Conservation (phyloP, 37 sponge, comb jelly and placozoan species). For the Beroe ovata region DNA sequence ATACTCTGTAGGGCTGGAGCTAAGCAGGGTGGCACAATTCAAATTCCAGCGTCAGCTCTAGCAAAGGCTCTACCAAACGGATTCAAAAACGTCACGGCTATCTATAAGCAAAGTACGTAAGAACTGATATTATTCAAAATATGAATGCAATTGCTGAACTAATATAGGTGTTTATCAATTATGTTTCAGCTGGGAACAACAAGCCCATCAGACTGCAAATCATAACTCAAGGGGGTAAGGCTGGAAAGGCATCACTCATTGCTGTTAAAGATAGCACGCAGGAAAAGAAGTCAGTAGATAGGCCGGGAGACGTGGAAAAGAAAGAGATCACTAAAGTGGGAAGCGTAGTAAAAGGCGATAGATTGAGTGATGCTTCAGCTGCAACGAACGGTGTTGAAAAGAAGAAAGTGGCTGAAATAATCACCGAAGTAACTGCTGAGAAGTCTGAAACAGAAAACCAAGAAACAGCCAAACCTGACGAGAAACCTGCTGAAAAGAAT, state of each 20-base stretch:
- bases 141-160: no score
- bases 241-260: neutral
- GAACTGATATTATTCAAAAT: no score
- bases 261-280: neutral
- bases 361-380: neutral
- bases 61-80: slow-evolving; percentile 60
- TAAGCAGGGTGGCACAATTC: slow-evolving; percentile 43
- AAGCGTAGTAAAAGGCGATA: neutral
- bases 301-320: neutral
- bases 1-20: neutral
- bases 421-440: neutral
- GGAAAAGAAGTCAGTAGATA: neutral
- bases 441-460: neutral
- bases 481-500: neutral
- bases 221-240: neutral
- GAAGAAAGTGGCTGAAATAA: neutral
- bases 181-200: slow-evolving; percentile 53
- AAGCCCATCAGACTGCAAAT: slow-evolving; percentile 58
- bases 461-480: neutral
- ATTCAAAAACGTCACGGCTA: slow-evolving; percentile 61
- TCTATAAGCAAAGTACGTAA: slow-evolving; percentile 65
- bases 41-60: slow-evolving; percentile 59
- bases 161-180: no score
- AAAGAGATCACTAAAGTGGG: neutral
- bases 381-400: neutral